A percentile compares a stretch with the other conserved stretches of the same genome.
phyloP scores from a whole-genome alignment of 2,888 invertebrate genomes.

The Heliconius charithonia region DNA sequence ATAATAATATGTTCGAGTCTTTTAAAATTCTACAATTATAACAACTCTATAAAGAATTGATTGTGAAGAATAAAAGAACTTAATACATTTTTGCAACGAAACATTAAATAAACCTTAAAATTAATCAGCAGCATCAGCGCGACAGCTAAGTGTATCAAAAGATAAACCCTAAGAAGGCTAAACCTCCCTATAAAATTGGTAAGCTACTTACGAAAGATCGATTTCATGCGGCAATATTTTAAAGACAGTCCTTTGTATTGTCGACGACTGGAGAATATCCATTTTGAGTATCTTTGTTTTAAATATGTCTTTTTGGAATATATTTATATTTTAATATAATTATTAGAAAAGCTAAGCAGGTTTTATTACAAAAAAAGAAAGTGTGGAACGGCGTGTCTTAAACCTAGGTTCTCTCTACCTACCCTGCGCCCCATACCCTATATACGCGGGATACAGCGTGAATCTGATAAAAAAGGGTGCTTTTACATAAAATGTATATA shows the following conservation, averaged over 20 bases:
- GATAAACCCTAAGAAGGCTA: slow-evolving; percentile 59
- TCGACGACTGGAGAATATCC: slow-evolving; percentile 42
- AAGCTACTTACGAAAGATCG: slow-evolving; percentile 73
- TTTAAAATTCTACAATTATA: too few relatives aligned
- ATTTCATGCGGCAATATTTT: slow-evolving; percentile 61
- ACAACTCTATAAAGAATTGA: too few relatives aligned
- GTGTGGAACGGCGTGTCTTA: too few relatives aligned
- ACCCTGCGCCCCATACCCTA: too few relatives aligned
- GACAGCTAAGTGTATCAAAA: slow-evolving; percentile 46
- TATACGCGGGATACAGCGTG: too few relatives aligned
- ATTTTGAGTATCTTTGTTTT: slow-evolving; percentile 31
- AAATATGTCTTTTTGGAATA: background rate
- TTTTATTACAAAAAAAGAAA: too few relatives aligned
- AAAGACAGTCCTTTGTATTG: slow-evolving; percentile 49
- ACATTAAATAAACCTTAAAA: slow-evolving; percentile 21
- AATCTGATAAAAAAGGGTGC: too few relatives aligned
- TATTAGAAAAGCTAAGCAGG: too few relatives aligned
- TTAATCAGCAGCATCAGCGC: slow-evolving; percentile 45
- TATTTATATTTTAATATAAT: background rate
- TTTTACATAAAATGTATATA: too few relatives aligned
- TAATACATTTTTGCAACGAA: background rate
- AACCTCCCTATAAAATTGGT: slow-evolving; percentile 71
- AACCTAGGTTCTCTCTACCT: too few relatives aligned
- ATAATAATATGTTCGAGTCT: too few relatives aligned
- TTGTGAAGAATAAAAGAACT: too few relatives aligned